These are phyloP conservation scores for Psittacula cyanocephala DNA, from an alignment of 2,113 vertebrate species.

Conservation along the genomic window DNA sequence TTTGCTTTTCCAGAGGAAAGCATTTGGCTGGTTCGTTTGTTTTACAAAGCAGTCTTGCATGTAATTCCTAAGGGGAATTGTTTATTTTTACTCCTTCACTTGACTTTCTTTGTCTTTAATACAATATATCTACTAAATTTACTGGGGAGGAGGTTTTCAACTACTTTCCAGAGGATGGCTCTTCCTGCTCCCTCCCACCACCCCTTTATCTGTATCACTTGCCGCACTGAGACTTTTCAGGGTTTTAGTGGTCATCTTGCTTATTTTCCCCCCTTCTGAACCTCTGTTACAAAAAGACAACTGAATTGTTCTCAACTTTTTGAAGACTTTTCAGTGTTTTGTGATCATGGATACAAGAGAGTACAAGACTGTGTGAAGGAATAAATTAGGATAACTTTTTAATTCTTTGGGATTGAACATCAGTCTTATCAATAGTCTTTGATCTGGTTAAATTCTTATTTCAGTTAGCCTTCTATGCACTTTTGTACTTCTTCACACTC, in stretches of 20 bases:
- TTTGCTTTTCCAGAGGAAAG: slow-evolving; percentile 44
- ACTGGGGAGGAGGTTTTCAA: background rate
- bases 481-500: background rate
- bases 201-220: background rate
- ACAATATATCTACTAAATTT: slow-evolving; percentile 34
- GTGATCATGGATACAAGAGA: background rate
- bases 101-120: slow-evolving; percentile 8
- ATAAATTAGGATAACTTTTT: background rate
- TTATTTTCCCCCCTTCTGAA: background rate
- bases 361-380: background rate
- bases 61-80: background rate
- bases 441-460: background rate
- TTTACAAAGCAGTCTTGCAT: slow-evolving; percentile 9
- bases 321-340: background rate
- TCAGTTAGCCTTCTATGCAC: background rate
- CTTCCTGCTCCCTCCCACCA: background rate
- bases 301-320: background rate
- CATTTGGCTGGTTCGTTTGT: slow-evolving; percentile 8
- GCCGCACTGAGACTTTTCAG: background rate
- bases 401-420: background rate
- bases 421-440: background rate
- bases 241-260: background rate
- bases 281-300: background rate
- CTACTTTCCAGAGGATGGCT: background rate
- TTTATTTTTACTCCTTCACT: slow-evolving; percentile 44